Evolutionary conservation across 2,888 invertebrate species (phyloP), one percentile per base, ranked within the genome.

Genomic region (Diarsia dahlii): DNA sequence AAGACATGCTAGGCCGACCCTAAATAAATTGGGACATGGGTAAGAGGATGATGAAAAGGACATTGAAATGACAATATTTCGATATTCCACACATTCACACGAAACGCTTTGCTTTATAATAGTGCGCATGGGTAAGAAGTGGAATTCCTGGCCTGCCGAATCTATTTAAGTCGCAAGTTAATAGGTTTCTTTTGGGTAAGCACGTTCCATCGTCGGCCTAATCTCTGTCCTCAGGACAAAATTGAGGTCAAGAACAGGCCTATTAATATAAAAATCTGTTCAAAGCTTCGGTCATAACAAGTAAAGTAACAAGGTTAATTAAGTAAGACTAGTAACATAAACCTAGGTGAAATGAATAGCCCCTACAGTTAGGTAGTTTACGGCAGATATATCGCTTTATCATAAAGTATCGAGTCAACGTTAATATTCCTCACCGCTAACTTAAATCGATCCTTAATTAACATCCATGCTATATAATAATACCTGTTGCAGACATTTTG

Each of bases 341-440:
- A 73, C 60, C 70, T 58, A 46, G 71, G 56, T 50, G 63, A 73
- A 76, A 83, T 76, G 62, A 76, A 74, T 82, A 71, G 70, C 66
- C 66, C 13, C 12, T 76, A 78, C 84, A 80, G 86, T 79, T 84
- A 87, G 34, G n/a, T 52, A 52, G 52, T 74, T 80, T 78, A 83
- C 62, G 48, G 66, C 68, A 75, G 62, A 87, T 85, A 71, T 76
- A 85, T 83, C 34, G 76, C 73, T 74, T 63, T 46, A 74, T 74
- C 78, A 62, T 82, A 84, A 84, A 87, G 60, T 73, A 71, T 68
- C 66, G 15, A 83, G 73, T 74, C 62, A 70, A 65, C 69, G 50
- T 69, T 76, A 72, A 84, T 76, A 63, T 74, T 67, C 64, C 65
- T 69, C 69, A 45, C 80, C 67, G 71, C 72, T 78, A 74, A 66